phyloP scores from a whole-genome alignment of 2,888 invertebrate species.

The Melinaea menophilus region DNA sequence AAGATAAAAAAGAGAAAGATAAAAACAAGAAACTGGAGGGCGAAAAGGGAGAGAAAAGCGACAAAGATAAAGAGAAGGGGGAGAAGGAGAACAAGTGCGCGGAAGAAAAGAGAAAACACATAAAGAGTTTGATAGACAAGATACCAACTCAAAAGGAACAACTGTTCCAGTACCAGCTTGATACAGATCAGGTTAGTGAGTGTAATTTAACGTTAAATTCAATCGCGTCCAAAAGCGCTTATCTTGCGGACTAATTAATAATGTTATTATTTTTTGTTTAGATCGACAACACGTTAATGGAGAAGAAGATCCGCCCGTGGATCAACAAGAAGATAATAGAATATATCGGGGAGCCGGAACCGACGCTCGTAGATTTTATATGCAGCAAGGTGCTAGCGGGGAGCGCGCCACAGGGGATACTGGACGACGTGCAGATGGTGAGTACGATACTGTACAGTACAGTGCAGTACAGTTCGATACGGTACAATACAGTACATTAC shows the following conservation, averaged over 20 bases:
- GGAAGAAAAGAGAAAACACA: conserved; percentile 97
- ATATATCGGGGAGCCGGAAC: conserved; percentile 99
- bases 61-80: conserved; percentile 46
- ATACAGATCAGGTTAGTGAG: conserved; percentile 81
- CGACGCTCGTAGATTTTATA: conserved; percentile 98
- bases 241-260: not conserved
- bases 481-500: not conserved
- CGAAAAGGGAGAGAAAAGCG: conserved; percentile 44
- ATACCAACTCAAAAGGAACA: conserved; percentile 99
- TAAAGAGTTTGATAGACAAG: conserved; percentile 97
- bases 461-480: not conserved
- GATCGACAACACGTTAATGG: conserved; percentile 89
- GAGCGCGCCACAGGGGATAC: conserved; percentile 94
- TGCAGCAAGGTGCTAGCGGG: conserved; percentile 98
- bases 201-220: too few species aligned
- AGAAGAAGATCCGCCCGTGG: conserved; percentile 98
- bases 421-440: conserved; percentile 99
- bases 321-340: conserved; percentile 99
- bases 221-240: not conserved
- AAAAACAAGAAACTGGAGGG: conserved; percentile 36
- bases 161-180: conserved; percentile 95
- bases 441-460: not conserved
- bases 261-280: conserved; percentile 42
- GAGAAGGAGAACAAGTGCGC: conserved; percentile 79
- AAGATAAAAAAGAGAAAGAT: conserved; percentile 51